Conservation (phyloP, 2,797 vertebrate genomes). For the Spatula clypeata region DNA sequence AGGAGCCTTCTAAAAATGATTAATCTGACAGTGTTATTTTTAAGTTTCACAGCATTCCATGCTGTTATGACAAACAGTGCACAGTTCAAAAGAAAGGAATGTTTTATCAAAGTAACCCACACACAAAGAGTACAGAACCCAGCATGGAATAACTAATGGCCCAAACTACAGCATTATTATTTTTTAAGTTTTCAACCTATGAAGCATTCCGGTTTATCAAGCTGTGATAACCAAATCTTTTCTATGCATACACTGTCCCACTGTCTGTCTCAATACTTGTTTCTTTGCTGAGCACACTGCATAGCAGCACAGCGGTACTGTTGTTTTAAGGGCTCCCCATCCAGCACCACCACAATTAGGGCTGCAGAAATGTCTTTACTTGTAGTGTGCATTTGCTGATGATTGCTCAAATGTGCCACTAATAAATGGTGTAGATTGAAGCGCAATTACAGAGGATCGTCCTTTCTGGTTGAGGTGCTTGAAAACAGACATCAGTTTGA, state of each 20-base stretch:
- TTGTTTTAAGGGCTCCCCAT: neutral
- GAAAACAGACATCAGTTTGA: neutral
- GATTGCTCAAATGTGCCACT: neutral
- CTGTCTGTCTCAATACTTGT: neutral
- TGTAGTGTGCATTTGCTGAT: neutral
- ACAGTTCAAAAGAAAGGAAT: constrained; percentile 26
- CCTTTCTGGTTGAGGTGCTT: neutral
- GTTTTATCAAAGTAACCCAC: constrained; percentile 12
- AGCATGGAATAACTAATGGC: constrained; percentile 40
- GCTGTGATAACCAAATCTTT: constrained; percentile 4
- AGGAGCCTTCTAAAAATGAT: neutral
- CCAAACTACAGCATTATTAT: neutral
- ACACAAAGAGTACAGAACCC: neutral
- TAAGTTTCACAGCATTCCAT: constrained; percentile 44
- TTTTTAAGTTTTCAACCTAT: neutral
- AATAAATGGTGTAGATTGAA: neutral
- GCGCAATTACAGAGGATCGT: neutral
- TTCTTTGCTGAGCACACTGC: neutral
- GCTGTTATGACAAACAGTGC: constrained; percentile 45
- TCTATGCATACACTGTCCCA: neutral
- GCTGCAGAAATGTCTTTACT: neutral
- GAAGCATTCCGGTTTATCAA: constrained; percentile 10
- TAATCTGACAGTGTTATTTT: neutral
- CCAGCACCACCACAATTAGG: neutral
- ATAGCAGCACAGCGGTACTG: neutral